Base-by-base conservation (phyloP, 1,140 invertebrate species). In the Panonychus citri region DNA sequence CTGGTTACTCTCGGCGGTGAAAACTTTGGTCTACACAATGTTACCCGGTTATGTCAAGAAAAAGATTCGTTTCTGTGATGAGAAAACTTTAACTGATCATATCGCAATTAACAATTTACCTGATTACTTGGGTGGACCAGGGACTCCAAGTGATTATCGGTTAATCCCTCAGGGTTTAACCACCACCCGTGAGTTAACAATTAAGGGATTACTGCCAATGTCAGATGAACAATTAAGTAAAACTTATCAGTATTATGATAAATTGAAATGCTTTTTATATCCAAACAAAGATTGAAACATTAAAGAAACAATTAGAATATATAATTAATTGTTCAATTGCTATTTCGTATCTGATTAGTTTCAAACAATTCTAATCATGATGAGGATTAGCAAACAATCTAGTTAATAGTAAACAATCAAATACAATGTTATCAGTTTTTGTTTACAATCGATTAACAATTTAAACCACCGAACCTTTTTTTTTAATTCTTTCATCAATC, bases 11-110 rank as follows among this genome's bases (percentile, higher is more conserved):
- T 30, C 19, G 15, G 48, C 56, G 10, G 15, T 57, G 4, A 34
- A 40, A 26, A 52, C 12, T 15, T 19, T 57, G 13, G 28, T 52
- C 7, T 51, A 19, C 4, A 24, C 48, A 5, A 42, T 50, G 50
- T 30, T 57, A 1, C 49, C 56, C 2, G 24, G 24, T 24, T 26
- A 57, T 52, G 46, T 51, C 10, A 53, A 43, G 39, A 15, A 30
- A 40, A 24, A 21, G 25, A 40, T 57, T n/a, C 24, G 34, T 7
- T 57, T 53, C 15, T 28, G 46, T 27, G 30, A 57, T 53, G 49
- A 50, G 17, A 30, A 46, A n/a, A 54, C 28, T 15, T 57, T 57
- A 17, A 39, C 13, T n/a, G 56, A 57, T 12, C 49, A 53, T 30
- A 53, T 57, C 13, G 19, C 13, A 10, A 24, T 17, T 7, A 37